Percentiles rank a stretch among this genome's conserved stretches.
phyloP scores from a whole-genome alignment of 92 coral and sea anemone species.

The Siderastrea radians region DNA sequence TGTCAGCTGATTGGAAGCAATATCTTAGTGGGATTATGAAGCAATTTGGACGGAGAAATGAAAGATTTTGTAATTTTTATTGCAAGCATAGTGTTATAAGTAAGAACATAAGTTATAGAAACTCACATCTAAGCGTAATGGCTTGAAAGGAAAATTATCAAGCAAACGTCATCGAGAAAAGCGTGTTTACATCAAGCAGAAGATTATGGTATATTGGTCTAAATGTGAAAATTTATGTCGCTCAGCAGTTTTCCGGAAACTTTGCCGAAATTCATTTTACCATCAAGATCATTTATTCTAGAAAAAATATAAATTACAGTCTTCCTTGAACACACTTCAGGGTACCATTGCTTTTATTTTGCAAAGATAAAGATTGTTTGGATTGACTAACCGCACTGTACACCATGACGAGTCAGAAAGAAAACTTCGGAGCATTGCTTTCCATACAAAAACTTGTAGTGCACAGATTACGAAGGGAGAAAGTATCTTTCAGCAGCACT shows the following conservation, averaged over 20 bases:
- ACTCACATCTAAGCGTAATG: background rate
- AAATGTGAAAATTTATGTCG: background rate
- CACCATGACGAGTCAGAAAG: too few species aligned
- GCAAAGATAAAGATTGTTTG: background rate
- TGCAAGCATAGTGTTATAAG: background rate
- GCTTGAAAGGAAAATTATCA: background rate
- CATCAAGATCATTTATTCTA: background rate
- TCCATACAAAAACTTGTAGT: too few species aligned
- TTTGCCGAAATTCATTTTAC: slow-evolving; percentile 1
- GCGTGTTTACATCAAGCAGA: background rate
- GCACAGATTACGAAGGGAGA: too few species aligned
- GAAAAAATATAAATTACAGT: background rate
- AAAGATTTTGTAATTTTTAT: background rate
- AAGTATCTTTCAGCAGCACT: too few species aligned
- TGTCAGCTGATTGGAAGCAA: background rate
- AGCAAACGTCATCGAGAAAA: too few species aligned
- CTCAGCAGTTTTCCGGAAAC: slow-evolving; percentile 38
- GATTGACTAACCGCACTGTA: too few species aligned
- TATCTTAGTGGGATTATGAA: slow-evolving; percentile 3
- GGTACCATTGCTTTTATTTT: background rate
- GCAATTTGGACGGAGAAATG: background rate
- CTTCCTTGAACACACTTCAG: background rate
- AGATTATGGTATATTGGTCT: background rate
- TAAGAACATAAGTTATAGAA: background rate
- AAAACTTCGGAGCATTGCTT: too few species aligned